Conservation (phyloP, 2,888 invertebrate species). For the Clunio marinus region DNA sequence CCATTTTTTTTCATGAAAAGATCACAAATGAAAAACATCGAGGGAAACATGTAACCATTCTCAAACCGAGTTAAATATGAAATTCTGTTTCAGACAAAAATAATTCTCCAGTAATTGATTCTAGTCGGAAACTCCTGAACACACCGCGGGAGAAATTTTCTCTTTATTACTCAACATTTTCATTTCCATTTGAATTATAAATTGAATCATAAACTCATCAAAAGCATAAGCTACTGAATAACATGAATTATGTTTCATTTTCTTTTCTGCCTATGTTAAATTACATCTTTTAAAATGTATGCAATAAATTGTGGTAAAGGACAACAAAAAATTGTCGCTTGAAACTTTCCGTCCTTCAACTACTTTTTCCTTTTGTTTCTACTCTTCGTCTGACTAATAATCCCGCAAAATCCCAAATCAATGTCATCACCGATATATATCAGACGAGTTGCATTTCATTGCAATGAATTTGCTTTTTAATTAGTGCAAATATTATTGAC, state of each 20-base stretch:
- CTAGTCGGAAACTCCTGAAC: neutral
- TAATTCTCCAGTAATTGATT: slow-evolving; percentile 8
- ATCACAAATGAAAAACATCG: neutral
- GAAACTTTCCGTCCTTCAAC: no score
- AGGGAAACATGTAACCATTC: neutral
- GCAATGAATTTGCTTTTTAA: slow-evolving; percentile 15
- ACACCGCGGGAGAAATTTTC: neutral
- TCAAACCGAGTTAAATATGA: neutral
- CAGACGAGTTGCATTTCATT: neutral
- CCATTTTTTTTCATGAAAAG: neutral
- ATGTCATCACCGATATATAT: neutral
- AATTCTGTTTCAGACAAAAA: slow-evolving; percentile 8
- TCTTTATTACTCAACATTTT: neutral
- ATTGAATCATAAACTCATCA: neutral
- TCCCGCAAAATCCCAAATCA: neutral
- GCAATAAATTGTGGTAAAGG: neutral
- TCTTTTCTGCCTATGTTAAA: no score
- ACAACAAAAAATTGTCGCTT: no score
- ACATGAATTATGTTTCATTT: no score
- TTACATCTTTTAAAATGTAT: neutral
- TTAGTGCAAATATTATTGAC: neutral
- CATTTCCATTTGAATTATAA: neutral
- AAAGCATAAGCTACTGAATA: no score
- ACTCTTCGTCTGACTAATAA: neutral
- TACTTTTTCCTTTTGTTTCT: neutral